These are phyloP conservation scores for Enteromius unitaeniatus DNA, from an alignment of 2,797 vertebrate species.

Conservation along the genomic window DNA sequence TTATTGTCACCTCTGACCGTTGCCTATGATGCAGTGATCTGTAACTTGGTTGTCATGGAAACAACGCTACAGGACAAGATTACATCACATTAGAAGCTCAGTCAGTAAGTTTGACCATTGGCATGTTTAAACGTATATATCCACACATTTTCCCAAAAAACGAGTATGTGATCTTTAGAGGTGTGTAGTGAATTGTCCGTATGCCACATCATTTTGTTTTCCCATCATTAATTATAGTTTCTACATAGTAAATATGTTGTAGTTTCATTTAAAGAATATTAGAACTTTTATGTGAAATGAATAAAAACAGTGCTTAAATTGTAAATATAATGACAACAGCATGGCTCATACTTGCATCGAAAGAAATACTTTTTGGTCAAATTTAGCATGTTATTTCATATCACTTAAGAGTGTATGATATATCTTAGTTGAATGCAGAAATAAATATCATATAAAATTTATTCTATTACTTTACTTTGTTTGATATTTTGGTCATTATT, in stretches of 20 bases:
- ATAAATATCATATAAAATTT: neutral
- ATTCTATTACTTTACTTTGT: neutral
- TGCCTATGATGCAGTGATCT: neutral
- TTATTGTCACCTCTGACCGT: conserved; percentile 1
- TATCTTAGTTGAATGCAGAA: neutral
- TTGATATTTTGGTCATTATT: neutral
- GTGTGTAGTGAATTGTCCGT: neutral
- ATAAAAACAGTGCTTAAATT: neutral
- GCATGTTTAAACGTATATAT: neutral
- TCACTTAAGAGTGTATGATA: neutral
- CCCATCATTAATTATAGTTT: neutral
- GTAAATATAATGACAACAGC: neutral
- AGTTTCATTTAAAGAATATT: neutral
- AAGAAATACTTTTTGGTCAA: too few species aligned
- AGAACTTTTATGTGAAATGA: neutral
- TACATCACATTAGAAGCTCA: neutral
- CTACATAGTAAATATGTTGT: neutral
- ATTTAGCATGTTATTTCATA: neutral
- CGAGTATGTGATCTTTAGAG: neutral
- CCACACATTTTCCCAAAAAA: neutral
- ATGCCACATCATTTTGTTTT: neutral
- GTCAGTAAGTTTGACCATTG: neutral
- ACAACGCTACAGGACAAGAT: conserved; percentile 9
- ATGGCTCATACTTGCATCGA: neutral
- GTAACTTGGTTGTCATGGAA: conserved; percentile 17